These are phyloP conservation scores for Spatulosminthurus flaviceps DNA, from an alignment of 2,888 invertebrate genomes.

Conservation along the genomic window DNA sequence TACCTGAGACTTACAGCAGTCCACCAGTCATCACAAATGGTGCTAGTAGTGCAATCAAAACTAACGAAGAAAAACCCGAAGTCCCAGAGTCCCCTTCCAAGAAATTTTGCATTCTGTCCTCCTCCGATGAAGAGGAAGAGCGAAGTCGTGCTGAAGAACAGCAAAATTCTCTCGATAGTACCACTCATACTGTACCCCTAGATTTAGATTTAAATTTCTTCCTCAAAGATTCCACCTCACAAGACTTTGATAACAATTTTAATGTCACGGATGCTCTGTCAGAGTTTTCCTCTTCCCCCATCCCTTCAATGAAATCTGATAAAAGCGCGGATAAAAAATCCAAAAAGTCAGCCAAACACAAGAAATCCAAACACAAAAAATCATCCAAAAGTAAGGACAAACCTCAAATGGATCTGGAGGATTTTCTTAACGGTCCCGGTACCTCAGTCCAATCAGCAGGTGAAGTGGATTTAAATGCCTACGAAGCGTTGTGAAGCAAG, in stretches of 20 bases:
- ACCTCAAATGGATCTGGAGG: conserved; percentile 71
- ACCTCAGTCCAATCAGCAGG: conserved; percentile 65
- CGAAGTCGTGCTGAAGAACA: neutral
- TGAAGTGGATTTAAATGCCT: conserved; percentile 57
- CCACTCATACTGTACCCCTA: neutral
- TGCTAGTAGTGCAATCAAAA: conserved; percentile 3
- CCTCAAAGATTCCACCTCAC: conserved; percentile 1
- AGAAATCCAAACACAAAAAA: conserved; percentile 50
- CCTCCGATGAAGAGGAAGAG: conserved; percentile 49
- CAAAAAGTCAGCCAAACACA: conserved; percentile 48
- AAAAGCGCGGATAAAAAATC: conserved; percentile 52
- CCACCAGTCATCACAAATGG: conserved; percentile 17
- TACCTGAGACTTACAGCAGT: conserved; percentile 71
- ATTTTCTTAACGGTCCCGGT: conserved; percentile 71
- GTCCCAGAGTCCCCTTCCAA: conserved; percentile 26
- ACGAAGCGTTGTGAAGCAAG: conserved; percentile 53
- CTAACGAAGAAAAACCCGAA: conserved; percentile 22
- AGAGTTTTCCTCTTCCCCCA: conserved; percentile 2
- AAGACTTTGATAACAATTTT: conserved; percentile 13
- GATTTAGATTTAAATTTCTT: conserved; percentile 45
- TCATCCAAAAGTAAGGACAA: conserved; percentile 65
- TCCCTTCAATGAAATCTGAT: conserved; percentile 12
- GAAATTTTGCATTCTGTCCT: conserved; percentile 51
- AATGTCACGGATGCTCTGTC: conserved; percentile 21
- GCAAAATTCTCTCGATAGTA: neutral